Evolutionary conservation across 2,113 vertebrate species (phyloP).

Genomic region (Rynchops niger): DNA sequence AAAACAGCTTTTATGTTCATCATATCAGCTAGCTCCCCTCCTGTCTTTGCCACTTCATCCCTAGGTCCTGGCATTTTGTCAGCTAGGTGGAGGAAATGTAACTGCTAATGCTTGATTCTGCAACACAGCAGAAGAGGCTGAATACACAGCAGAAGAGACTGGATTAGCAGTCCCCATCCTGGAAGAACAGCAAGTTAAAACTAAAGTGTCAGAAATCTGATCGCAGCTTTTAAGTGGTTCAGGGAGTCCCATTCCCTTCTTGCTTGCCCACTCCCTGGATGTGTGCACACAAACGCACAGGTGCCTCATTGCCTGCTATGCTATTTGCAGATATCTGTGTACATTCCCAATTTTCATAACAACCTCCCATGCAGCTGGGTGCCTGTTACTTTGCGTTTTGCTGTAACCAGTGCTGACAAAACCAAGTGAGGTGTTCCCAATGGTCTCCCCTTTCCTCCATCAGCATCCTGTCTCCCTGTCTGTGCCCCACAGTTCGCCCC

Average conservation of each 20-base stretch:
- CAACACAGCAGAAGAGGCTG: too few species aligned
- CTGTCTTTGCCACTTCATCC: background rate
- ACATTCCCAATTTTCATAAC: accelerated
- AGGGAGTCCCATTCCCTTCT: background rate
- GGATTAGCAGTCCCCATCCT: background rate
- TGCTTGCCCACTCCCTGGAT: background rate
- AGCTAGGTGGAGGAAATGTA: background rate
- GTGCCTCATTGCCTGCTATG: background rate
- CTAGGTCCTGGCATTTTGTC: background rate
- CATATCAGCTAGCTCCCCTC: background rate
- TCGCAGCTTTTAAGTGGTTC: background rate
- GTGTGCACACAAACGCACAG: background rate
- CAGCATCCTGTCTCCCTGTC: background rate
- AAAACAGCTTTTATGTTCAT: background rate
- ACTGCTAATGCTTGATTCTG: background rate
- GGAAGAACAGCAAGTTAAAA: background rate
- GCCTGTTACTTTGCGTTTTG: background rate
- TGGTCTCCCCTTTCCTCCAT: background rate
- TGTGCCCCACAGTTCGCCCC: background rate
- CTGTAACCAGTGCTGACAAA: background rate
- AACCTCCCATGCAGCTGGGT: background rate
- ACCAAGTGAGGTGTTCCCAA: background rate
- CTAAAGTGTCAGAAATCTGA: background rate
- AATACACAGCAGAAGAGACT: background rate
- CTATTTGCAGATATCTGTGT: background rate